phyloP scores from a whole-genome alignment of 2,888 invertebrate genomes.

The Macrostomum cliftonense region DNA sequence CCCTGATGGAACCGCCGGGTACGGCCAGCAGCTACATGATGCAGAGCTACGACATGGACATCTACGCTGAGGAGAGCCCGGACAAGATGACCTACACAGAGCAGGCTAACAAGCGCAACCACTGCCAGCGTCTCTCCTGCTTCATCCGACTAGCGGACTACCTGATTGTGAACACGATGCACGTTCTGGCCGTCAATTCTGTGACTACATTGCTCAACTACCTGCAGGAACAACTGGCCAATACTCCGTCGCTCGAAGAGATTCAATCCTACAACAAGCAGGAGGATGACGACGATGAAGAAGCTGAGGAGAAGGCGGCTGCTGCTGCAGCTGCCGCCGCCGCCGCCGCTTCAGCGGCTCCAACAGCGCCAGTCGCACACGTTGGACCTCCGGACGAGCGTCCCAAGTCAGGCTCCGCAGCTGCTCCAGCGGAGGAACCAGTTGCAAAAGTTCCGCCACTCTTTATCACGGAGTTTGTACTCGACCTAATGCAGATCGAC shows the following conservation, averaged over 20 bases:
- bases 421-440: constrained; percentile 1
- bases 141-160: constrained; percentile 39
- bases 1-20: constrained; percentile 18
- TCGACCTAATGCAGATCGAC: constrained; percentile 24
- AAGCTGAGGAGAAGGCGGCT: constrained; percentile 6
- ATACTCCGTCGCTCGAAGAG: constrained; percentile 31
- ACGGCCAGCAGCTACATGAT: constrained; percentile 32
- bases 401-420: no score
- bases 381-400: no score
- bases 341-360: background rate
- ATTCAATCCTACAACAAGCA: constrained; percentile 21
- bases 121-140: constrained; percentile 51
- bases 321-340: background rate
- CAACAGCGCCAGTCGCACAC: background rate
- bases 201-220: constrained; percentile 36
- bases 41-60: constrained; percentile 37
- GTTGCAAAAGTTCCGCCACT: constrained; percentile 23
- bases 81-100: constrained; percentile 65
- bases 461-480: constrained; percentile 32
- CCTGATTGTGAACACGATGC: constrained; percentile 38
- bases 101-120: constrained; percentile 61
- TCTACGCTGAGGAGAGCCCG: constrained; percentile 33
- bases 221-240: constrained; percentile 32
- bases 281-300: constrained; percentile 9
- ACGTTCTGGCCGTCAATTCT: constrained; percentile 37